Percentiles rank a stretch among this genome's conserved stretches.
phyloP scores from a whole-genome alignment of 1,140 invertebrate genomes.

The Armadillidium nasatum region DNA sequence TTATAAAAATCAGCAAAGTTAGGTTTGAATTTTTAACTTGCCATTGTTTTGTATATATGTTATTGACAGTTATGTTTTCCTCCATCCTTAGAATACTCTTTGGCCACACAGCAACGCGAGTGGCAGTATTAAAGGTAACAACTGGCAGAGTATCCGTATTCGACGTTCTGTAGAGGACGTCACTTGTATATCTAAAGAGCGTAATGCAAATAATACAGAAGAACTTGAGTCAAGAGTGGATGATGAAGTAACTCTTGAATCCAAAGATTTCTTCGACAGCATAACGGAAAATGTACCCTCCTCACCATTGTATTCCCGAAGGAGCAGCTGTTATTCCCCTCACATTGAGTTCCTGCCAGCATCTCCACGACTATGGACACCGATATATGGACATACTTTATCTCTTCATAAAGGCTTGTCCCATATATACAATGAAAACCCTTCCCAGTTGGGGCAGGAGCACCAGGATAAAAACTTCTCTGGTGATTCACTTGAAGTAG shows the following conservation, averaged over 20 bases:
- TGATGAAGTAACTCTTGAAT: not conserved
- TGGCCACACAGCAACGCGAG: not conserved
- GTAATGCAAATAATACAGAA: too few relatives aligned
- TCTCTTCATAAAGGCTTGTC: not conserved
- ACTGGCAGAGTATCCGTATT: too few relatives aligned
- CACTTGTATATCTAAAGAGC: too few relatives aligned
- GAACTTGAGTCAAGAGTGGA: too few relatives aligned
- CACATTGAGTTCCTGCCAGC: not conserved
- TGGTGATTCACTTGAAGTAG: too few relatives aligned
- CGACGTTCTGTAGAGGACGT: too few relatives aligned
- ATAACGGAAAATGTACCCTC: not conserved
- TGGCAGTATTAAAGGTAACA: not conserved
- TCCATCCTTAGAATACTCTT: not conserved
- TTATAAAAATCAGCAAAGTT: too few relatives aligned
- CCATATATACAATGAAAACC: too few relatives aligned
- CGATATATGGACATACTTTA: not conserved
- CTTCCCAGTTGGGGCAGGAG: too few relatives aligned
- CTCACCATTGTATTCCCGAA: not conserved
- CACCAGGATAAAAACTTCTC: too few relatives aligned
- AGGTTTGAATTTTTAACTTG: too few relatives aligned
- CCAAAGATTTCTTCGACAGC: constrained; percentile 1
- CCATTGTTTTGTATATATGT: not conserved
- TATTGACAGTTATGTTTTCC: not conserved
- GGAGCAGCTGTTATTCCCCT: not conserved
- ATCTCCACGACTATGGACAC: not conserved